Base-by-base conservation (phyloP, 2,797 vertebrate genomes). In the Sparidentex hasta region DNA sequence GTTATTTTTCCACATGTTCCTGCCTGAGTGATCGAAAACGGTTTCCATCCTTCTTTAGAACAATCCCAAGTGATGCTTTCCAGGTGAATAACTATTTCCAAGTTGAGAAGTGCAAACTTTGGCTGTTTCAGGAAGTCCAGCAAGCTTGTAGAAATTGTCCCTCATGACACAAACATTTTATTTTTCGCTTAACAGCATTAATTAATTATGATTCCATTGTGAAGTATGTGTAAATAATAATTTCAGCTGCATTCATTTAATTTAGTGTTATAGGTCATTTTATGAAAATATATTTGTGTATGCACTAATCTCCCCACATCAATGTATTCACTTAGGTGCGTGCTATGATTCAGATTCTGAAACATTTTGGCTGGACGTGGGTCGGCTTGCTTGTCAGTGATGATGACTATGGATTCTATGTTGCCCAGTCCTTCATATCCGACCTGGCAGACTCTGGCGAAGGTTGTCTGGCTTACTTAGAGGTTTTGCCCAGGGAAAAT, bases 331-430 rank as follows among this genome's bases (percentile, higher is more conserved):
- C 7, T 3, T 14, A 90, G 90, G 90, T 91, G 5, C 66, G 13
- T 21, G 90, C 88, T 3, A 93, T 95, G 78, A 83, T 94, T 50
- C 91, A 92, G 83, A 94, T 95, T 44, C 12, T 44, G 13, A 44
- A 44, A 14, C 9, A 13, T 4, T 44, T 44, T 44, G 43, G 43
- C 43, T 44, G 43, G 43, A 44, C 43, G 13, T 44, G 43, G 43
- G 43, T 44, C 1, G 43, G 43, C 2, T 13, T 44, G 43, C 43
- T 44, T 12, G 43, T 44, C 43, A 44, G 43, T 44, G 43, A 44
- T 12, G 43, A 44, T 12, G 43, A 44, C 43, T 44, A 44, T 44
- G 43, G 43, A 44, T 13, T 44, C 43, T 12, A 44, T 44, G 43
- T 44, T 44, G 43, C 43, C 43, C 43, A 13, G 14, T 44, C 43